These are phyloP conservation scores for Calidris pugnax DNA, from an alignment of 2,113 vertebrate genomes.

Conservation along the genomic window DNA sequence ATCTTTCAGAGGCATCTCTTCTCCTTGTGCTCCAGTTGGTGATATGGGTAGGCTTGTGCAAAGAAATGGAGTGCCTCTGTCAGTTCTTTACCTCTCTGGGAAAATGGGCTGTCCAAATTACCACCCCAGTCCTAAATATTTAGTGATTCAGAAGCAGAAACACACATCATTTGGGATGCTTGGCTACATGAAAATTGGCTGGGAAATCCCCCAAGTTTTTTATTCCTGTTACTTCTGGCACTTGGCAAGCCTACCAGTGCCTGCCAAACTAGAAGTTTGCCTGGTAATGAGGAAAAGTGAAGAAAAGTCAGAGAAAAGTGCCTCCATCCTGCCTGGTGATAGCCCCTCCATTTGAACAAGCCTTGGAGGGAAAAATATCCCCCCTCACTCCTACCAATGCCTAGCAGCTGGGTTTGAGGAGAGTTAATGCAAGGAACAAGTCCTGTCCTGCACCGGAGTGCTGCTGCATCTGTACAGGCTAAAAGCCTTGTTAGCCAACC, in stretches of 20 bases:
- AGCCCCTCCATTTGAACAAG: not conserved
- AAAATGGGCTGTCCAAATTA: not conserved
- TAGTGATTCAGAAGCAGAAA: slow-evolving; percentile 11
- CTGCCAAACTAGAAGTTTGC: accelerated
- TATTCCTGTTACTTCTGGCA: slow-evolving; percentile 10
- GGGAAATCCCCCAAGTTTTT: slow-evolving; percentile 44
- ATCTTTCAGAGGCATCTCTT: not conserved
- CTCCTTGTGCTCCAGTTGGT: not conserved
- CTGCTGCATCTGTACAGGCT: not conserved
- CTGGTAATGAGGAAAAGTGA: not conserved
- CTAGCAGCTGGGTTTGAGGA: not conserved
- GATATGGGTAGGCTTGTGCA: not conserved
- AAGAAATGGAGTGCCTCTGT: not conserved
- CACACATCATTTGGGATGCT: not conserved
- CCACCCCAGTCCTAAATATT: not conserved
- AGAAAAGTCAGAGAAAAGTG: not conserved
- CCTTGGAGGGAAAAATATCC: not conserved
- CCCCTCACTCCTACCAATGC: not conserved
- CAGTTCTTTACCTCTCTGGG: not conserved
- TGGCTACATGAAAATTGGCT: not conserved
- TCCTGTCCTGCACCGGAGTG: not conserved
- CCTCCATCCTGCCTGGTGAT: not conserved
- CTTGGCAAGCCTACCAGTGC: not conserved
- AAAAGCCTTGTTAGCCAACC: not conserved
- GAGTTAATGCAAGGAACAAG: slow-evolving; percentile 5